These are phyloP conservation scores for Papilio elwesi DNA, from an alignment of 2,888 invertebrate species.

Conservation along the genomic window DNA sequence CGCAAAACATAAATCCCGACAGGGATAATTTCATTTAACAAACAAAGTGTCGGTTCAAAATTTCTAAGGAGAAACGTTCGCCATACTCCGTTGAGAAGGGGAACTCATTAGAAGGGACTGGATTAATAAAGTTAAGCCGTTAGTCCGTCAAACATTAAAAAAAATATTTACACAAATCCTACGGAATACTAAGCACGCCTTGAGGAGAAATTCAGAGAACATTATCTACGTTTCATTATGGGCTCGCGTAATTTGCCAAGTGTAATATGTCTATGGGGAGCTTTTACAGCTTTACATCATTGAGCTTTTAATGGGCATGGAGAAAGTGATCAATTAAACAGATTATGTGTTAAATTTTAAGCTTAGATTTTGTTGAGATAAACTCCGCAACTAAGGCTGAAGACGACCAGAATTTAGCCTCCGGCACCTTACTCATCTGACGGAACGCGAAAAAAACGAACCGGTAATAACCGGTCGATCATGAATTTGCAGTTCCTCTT, in stretches of 20 bases:
- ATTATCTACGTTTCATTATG: conserved; percentile 36
- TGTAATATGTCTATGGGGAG: conserved; percentile 33
- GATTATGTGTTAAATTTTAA: not conserved
- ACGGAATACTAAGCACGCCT: conserved; percentile 25
- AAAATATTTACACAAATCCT: conserved; percentile 41
- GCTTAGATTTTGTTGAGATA: not conserved
- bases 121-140: conserved; percentile 42
- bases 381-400: too few species aligned
- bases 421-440: too few species aligned
- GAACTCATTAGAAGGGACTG: conserved; percentile 34
- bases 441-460: too few species aligned
- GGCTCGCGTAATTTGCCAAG: conserved; percentile 31
- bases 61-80: conserved; percentile 15
- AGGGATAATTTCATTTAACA: conserved; percentile 10
- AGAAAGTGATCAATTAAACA: not conserved
- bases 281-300: conserved; percentile 21
- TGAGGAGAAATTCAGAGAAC: conserved; percentile 33
- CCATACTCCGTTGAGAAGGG: conserved; percentile 5
- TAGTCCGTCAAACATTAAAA: conserved; percentile 37
- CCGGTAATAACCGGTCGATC: too few species aligned
- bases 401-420: too few species aligned
- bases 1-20: not conserved
- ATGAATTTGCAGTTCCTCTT: too few species aligned
- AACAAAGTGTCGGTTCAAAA: conserved; percentile 20
- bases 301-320: conserved; percentile 17